Evolutionary conservation across 1,140 invertebrate species (phyloP), one percentile per base, ranked within the genome.

Genomic region (Macrobrachium nipponense): DNA sequence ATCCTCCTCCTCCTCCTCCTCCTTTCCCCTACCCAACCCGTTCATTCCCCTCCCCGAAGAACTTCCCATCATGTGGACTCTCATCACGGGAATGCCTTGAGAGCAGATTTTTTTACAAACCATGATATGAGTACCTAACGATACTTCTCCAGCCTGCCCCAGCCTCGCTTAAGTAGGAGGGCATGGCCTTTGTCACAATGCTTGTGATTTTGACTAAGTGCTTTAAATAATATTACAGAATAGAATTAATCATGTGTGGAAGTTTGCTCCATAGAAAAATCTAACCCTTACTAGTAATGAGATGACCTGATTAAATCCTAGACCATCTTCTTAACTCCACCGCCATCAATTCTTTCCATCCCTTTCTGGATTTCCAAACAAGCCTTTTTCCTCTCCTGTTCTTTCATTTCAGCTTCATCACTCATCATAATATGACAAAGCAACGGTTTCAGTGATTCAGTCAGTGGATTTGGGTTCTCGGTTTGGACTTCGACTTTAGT

Each of bases 181-280:
- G 73, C 51, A 43, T 51, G 82, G 73, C 73, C 73, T 20, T 59
- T 61, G 75, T 83, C 82, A 83, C 82, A 83, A 80, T 86, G 84
- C 84, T 86, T 86, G 84, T 86, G 84, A 86, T 86, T 86, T 86
- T 86, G 84, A 86, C 84, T 86, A 86, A 86, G 84, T 86, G 84
- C 84, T 86, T 86, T 86, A 86, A 86, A 86, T 86, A 86, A 86
- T 86, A 86, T 86, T 86, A 86, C 84, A 86, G 84, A 86, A 86
- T 86, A 86, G 84, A 80, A 80, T 86, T 86, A 86, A 86, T 86
- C 84, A 86, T 86, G 84, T 86, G 84, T 86, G 84, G 84, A 86
- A 80, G 84, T 86, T 86, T 86, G 84, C 84, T 86, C 84, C 84
- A 86, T 86, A 86, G 84, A 73, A 51, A 51, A 51, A 51, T 51